Base-by-base conservation (phyloP, 1,140 invertebrate species). In the Papilio aristodemus region DNA sequence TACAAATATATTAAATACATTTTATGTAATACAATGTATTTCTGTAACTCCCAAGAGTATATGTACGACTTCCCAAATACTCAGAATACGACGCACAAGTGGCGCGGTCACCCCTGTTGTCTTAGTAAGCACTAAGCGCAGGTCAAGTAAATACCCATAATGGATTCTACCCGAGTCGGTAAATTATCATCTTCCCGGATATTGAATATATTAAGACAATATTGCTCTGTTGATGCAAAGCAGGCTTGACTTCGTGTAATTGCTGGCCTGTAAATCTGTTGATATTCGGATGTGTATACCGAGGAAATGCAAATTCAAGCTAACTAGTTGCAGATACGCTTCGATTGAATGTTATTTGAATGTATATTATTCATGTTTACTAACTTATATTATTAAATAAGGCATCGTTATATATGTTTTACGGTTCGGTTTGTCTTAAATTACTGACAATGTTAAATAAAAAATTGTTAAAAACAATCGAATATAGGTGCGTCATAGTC, bases 81-180 rank as follows among this genome's bases (percentile, higher is more conserved):
- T 72, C 73, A 70, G 69, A 67, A 73, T 75, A 72, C 75, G 70
- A 70, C 37, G 73, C 71, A 70, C 72, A 72, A 67, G 76, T 73
- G 67, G 71, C 74, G 71, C 83, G 84, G 85, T 86, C 88, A 85
- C 89, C 87, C 87, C 80, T 91, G 89, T 91, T 91, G 86, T 91
- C 86, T 90, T 89, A 90, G 86, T 86, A 89, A 91, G 89, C 86
- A 90, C 86, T 89, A 89, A 84, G 78, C 86, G 77, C 80, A 89
- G 89, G 87, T 90, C 87, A 91, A 89, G 86, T 87, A 90, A 90
- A 91, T 87, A 91, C 79, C 83, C 84, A 84, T 91, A 90, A 91
- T 91, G 89, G 87, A 90, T 91, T 91, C 87, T 80, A 76, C 80
- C 83, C 83, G 76, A 77, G 73, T 75, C 84, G 71, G 76, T 88